phyloP scores from a whole-genome alignment of 2,888 invertebrate genomes.

The Dasypogon diadema region DNA sequence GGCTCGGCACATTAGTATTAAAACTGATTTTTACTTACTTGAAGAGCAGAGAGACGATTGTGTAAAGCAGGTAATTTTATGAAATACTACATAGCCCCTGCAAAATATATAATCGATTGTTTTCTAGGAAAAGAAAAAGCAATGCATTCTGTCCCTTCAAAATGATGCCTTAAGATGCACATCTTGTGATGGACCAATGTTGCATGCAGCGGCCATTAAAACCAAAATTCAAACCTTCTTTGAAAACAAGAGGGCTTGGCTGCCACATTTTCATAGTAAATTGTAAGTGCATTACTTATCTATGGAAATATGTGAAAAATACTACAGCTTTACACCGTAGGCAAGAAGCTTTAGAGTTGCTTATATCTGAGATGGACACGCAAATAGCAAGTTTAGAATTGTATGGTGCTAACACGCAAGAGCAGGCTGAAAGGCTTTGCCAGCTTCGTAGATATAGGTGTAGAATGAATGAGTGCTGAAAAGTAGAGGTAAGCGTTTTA shows the following conservation, averaged over 20 bases:
- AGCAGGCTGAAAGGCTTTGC: slow-evolving; percentile 76
- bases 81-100: too few species aligned
- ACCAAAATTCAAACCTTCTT: slow-evolving; percentile 47
- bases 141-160: slow-evolving; percentile 51
- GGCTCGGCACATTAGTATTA: background rate
- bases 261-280: slow-evolving; percentile 42
- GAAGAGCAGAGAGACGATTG: background rate
- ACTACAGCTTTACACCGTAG: slow-evolving; percentile 67
- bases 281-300: slow-evolving; percentile 33
- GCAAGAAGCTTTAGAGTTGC: slow-evolving; percentile 85
- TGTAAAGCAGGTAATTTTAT: background rate
- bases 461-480: slow-evolving; percentile 78
- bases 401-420: slow-evolving; percentile 76
- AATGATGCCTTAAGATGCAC: slow-evolving; percentile 47
- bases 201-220: background rate
- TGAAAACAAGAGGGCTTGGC: slow-evolving; percentile 38
- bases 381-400: slow-evolving; percentile 86
- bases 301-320: background rate
- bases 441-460: slow-evolving; percentile 78
- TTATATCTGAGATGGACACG: slow-evolving; percentile 89
- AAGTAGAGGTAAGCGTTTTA: slow-evolving; percentile 74
- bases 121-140: slow-evolving; percentile 10
- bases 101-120: too few species aligned
- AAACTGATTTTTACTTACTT: background rate
- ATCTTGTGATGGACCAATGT: slow-evolving; percentile 34